A percentile compares a stretch with the other conserved stretches of the same genome.
Evolutionary conservation across 2,113 vertebrate species (phyloP).

Genomic region (Pogona vitticeps): DNA sequence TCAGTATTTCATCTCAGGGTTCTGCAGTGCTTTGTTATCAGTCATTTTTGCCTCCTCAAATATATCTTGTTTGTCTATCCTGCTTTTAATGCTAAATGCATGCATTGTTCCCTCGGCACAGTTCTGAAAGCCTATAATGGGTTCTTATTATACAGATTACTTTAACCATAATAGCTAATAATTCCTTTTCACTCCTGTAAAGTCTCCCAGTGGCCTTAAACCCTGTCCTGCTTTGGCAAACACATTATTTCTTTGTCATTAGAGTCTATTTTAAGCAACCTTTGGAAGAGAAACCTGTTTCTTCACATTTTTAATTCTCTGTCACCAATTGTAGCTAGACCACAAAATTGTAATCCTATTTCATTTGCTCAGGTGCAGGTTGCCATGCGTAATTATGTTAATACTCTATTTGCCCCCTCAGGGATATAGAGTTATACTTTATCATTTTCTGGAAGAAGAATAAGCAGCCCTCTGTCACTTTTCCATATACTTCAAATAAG

Average conservation of each 20-base stretch:
- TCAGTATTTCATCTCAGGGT: not conserved
- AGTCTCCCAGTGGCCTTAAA: not conserved
- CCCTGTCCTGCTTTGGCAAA: not conserved
- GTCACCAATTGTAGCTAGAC: not conserved
- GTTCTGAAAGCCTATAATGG: constrained; percentile 21
- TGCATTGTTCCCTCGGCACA: not conserved
- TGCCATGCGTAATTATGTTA: constrained; percentile 2
- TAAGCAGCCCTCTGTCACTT: not conserved
- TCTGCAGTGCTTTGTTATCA: not conserved
- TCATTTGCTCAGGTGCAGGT: not conserved
- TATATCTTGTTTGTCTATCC: not conserved
- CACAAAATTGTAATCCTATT: constrained; percentile 1
- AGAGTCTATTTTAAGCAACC: not conserved
- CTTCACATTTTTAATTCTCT: not conserved
- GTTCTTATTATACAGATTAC: constrained; percentile 24
- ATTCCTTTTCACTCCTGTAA: constrained; percentile 24
- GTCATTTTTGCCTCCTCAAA: not conserved
- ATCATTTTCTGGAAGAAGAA: not conserved
- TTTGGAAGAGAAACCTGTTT: not conserved
- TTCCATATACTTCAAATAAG: not conserved
- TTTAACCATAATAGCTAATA: constrained; percentile 31
- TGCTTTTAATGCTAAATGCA: constrained; percentile 14
- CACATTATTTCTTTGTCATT: not conserved
- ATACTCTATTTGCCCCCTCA: not conserved
- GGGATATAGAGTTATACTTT: not conserved